Conservation (phyloP, 2,888 invertebrate genomes). For the Sialis fuliginosa region DNA sequence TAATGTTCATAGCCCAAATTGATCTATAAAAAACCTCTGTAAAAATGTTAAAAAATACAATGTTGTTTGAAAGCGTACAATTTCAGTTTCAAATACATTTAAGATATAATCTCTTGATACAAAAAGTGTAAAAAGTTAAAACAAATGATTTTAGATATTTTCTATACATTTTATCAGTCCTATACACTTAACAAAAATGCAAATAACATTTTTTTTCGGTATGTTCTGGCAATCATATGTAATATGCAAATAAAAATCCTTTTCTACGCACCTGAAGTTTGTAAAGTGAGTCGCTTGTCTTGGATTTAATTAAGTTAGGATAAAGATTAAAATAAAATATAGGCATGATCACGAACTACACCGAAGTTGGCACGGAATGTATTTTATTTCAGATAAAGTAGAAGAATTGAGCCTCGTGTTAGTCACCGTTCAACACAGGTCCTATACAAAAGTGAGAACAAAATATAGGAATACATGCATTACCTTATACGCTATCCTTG, state of each 20-base stretch:
- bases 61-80: too few species aligned
- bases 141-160: too few species aligned
- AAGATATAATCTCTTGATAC: too few species aligned
- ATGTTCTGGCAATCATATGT: too few species aligned
- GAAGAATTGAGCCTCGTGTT: not conserved
- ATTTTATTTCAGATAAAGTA: slow-evolving; percentile 4
- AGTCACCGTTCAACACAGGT: not conserved
- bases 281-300: slow-evolving; percentile 12
- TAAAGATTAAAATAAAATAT: slow-evolving; percentile 25
- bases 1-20: too few species aligned
- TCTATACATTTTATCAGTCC: too few species aligned
- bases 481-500: not conserved
- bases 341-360: slow-evolving; percentile 16
- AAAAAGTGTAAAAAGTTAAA: too few species aligned
- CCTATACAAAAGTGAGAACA: not conserved
- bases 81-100: too few species aligned
- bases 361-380: slow-evolving; percentile 3
- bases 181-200: too few species aligned
- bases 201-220: too few species aligned
- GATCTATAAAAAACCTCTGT: too few species aligned
- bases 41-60: too few species aligned
- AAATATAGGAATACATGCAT: not conserved
- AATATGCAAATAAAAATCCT: not conserved
- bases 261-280: not conserved
- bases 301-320: slow-evolving; percentile 26